Percentiles rank a stretch among this genome's conserved stretches.
Conservation (phyloP, 2,113 vertebrate genomes). For the Pedetes capensis region DNA sequence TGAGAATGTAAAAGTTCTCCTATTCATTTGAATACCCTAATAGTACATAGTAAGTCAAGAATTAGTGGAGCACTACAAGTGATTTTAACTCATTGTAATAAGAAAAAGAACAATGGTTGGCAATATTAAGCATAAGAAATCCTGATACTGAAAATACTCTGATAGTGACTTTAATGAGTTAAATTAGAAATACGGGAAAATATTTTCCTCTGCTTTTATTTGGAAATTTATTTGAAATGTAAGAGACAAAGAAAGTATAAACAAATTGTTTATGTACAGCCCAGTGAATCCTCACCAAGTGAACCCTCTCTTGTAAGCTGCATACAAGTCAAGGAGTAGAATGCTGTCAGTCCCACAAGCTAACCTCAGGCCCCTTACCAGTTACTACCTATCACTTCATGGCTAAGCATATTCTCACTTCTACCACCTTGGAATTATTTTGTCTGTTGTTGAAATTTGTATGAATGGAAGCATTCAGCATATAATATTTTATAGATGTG, state of each 20-base stretch:
- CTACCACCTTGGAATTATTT: not conserved
- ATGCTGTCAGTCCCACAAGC: not conserved
- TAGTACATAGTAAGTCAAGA: not conserved
- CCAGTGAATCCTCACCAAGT: not conserved
- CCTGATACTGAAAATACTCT: not conserved
- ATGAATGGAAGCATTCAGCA: not conserved
- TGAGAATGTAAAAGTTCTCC: not conserved
- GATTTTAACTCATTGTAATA: not conserved
- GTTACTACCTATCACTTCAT: not conserved
- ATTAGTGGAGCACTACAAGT: not conserved
- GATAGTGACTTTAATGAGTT: not conserved
- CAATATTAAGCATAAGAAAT: not conserved
- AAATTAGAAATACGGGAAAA: slow-evolving; percentile 2
- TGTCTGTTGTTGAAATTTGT: not conserved
- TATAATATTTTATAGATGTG: not conserved
- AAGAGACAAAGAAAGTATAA: not conserved
- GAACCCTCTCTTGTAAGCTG: not conserved
- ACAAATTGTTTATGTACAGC: not conserved
- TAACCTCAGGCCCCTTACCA: not conserved
- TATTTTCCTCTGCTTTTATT: not conserved
- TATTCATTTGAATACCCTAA: not conserved
- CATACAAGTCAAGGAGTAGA: not conserved
- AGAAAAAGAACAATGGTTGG: not conserved
- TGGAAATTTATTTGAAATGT: not conserved
- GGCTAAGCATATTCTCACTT: not conserved